Evolutionary conservation across 2,888 invertebrate species (phyloP).

Genomic region (Polietes domitor): DNA sequence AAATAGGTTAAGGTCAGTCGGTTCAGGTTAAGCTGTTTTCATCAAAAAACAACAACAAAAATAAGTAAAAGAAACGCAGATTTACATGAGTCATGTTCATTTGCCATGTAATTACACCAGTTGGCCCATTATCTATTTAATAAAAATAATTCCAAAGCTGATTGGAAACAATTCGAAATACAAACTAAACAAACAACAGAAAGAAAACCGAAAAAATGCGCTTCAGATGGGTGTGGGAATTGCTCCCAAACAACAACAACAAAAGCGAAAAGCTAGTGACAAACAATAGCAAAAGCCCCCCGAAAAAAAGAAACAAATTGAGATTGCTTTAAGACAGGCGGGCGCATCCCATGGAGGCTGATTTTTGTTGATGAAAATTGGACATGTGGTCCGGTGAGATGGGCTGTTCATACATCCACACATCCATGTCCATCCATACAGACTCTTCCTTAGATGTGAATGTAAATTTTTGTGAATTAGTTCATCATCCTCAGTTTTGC

Average conservation of each 20-base stretch:
- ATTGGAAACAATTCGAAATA: background rate
- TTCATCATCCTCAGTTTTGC: conserved; percentile 55
- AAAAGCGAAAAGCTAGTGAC: background rate
- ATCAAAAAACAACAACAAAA: background rate
- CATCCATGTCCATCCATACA: background rate
- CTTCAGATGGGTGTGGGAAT: conserved; percentile 23
- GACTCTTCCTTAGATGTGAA: conserved; percentile 10
- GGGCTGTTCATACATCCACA: background rate
- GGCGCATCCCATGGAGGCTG: background rate
- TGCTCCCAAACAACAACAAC: background rate
- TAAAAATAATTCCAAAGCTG: background rate
- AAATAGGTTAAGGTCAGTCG: conserved; percentile 21
- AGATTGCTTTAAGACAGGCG: background rate
- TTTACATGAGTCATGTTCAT: conserved; percentile 10
- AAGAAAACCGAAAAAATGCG: conserved; percentile 1
- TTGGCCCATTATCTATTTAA: background rate
- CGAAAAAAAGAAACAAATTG: background rate
- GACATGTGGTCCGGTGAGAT: background rate
- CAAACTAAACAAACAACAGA: background rate
- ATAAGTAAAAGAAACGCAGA: background rate
- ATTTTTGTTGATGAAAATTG: background rate
- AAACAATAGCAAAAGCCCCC: background rate
- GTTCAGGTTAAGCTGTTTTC: background rate
- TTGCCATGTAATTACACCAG: background rate
- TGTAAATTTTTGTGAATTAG: conserved; percentile 60